Conservation (phyloP, 2,113 vertebrate genomes). For the Pelecanoides urinatrix region DNA sequence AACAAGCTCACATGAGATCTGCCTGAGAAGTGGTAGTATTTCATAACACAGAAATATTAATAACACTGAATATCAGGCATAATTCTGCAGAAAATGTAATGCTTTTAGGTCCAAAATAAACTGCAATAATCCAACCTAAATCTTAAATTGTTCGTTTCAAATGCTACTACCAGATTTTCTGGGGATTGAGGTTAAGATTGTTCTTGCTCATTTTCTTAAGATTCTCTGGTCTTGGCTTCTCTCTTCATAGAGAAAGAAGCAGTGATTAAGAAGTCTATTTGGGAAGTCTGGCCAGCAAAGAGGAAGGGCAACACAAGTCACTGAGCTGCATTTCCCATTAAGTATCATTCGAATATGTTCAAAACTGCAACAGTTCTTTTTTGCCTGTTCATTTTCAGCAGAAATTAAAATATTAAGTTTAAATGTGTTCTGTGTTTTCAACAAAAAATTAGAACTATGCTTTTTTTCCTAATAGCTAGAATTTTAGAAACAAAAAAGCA, state of each 20-base stretch:
- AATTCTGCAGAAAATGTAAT: background rate
- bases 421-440: background rate
- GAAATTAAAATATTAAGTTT: background rate
- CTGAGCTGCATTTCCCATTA: background rate
- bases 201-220: background rate
- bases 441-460: rapidly evolving
- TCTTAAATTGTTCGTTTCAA: background rate
- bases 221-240: background rate
- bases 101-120: background rate
- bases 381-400: background rate
- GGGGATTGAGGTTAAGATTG: background rate
- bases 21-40: background rate
- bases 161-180: background rate
- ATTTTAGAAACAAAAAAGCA: background rate
- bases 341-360: background rate
- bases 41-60: background rate
- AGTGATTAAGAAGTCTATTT: background rate
- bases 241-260: background rate
- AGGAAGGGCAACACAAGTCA: background rate
- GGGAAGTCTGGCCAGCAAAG: background rate
- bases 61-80: background rate
- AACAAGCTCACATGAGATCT: background rate
- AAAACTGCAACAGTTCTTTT: background rate
- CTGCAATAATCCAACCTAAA: background rate
- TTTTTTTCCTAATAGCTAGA: background rate